Percentiles rank a stretch among this genome's conserved stretches.
These are phyloP conservation scores for Larimichthys polyactis DNA, from an alignment of 2,113 vertebrate species.

Conservation along the genomic window DNA sequence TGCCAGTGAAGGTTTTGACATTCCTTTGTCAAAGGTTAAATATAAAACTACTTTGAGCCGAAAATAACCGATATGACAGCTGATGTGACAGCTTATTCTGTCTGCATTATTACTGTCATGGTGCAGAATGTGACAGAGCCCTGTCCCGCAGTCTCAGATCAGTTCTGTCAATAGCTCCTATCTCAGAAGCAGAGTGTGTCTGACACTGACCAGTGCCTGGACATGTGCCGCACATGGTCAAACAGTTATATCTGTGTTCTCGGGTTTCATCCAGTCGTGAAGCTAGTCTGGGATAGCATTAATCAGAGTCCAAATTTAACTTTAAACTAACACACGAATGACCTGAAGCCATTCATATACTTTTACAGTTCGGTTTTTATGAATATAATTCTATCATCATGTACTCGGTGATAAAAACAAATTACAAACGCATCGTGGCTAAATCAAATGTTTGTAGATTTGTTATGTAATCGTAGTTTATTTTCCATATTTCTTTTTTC, in stretches of 20 bases:
- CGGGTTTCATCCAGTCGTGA: slow-evolving; percentile 35
- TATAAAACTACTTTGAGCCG: neutral
- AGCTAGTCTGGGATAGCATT: slow-evolving; percentile 18
- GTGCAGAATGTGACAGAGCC: neutral
- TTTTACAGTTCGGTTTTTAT: neutral
- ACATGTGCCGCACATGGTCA: slow-evolving; percentile 45
- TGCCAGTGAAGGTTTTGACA: neutral
- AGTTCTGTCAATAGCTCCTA: slow-evolving; percentile 45
- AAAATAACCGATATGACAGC: neutral
- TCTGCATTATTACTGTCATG: neutral
- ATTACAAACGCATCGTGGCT: neutral
- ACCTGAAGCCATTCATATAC: neutral
- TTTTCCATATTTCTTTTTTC: neutral
- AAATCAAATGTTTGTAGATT: neutral
- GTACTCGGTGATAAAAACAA: neutral
- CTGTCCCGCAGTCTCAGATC: neutral
- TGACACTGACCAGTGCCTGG: slow-evolving; percentile 51
- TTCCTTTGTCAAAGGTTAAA: neutral
- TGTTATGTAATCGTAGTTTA: neutral
- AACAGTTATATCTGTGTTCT: slow-evolving; percentile 33
- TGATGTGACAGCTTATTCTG: neutral
- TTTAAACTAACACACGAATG: slow-evolving; percentile 2
- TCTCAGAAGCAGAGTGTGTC: slow-evolving; percentile 40
- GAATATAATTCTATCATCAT: neutral
- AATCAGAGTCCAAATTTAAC: slow-evolving; percentile 37